Conservation (phyloP, 2,797 vertebrate genomes). For the Phrynocephalus vlangalii region DNA sequence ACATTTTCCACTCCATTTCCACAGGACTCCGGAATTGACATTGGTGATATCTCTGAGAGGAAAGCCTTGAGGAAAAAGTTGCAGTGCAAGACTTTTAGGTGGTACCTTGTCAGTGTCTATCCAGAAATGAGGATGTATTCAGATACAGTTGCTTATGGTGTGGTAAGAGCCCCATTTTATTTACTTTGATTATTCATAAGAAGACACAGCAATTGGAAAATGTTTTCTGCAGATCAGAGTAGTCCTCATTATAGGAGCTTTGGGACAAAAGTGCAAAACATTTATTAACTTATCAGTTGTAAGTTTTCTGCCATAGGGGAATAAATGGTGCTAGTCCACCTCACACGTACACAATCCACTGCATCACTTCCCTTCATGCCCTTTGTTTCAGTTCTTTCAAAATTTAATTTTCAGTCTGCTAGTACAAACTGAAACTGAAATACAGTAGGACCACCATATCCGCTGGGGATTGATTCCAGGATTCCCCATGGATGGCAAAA, state of each 20-base stretch:
- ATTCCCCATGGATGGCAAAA: too few species aligned
- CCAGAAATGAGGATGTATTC: conserved; percentile 98
- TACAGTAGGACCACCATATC: too few species aligned
- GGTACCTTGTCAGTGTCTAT: conserved; percentile 98
- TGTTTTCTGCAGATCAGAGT: not conserved
- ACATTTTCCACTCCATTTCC: conserved; percentile 13
- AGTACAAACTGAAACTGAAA: not conserved
- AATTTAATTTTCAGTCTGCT: not conserved
- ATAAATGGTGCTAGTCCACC: not conserved
- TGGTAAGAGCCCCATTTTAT: conserved; percentile 82
- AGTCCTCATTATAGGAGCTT: conserved; percentile 20
- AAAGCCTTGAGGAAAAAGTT: conserved; percentile 94
- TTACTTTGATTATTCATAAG: conserved; percentile 27
- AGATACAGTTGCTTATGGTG: conserved; percentile 92
- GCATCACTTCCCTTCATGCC: not conserved
- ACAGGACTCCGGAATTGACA: conserved; percentile 96
- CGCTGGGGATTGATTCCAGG: too few species aligned
- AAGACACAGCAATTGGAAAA: not conserved
- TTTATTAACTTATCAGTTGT: conserved; percentile 5
- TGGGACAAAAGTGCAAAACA: not conserved
- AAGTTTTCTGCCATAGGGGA: conserved; percentile 10
- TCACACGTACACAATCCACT: not conserved
- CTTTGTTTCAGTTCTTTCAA: not conserved
- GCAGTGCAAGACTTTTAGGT: conserved; percentile 96
- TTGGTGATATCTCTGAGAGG: conserved; percentile 93